A percentile compares a stretch with the other conserved stretches of the same genome.
phyloP scores from a whole-genome alignment of 2,797 vertebrate species.

The Prunella strophiata region DNA sequence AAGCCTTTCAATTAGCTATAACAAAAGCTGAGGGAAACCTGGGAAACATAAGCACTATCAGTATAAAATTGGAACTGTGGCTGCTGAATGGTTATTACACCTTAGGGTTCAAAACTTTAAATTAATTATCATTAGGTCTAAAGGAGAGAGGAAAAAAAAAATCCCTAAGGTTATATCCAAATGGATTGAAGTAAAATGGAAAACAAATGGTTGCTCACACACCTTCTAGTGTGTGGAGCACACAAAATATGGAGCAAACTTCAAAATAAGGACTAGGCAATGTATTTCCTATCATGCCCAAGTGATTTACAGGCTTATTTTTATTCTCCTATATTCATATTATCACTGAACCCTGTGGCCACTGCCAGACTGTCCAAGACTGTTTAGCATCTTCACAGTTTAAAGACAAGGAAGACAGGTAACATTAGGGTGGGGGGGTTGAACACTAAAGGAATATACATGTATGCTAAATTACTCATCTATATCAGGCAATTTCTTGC shows the following conservation, averaged over 20 bases:
- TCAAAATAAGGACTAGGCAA: neutral
- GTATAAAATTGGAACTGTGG: neutral
- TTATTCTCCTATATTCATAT: neutral
- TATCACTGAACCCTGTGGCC: neutral
- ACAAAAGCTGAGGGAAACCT: neutral
- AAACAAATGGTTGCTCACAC: neutral
- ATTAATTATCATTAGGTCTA: neutral
- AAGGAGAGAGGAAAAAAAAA: neutral
- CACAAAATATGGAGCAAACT: too few species aligned
- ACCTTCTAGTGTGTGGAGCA: neutral
- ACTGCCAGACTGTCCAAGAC: neutral
- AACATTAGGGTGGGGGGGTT: neutral
- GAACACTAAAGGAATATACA: neutral
- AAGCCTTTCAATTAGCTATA: neutral
- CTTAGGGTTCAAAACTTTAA: slow-evolving; percentile 10
- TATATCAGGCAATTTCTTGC: neutral
- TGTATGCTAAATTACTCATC: neutral
- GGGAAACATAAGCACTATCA: neutral
- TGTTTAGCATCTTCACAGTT: neutral
- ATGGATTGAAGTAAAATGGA: neutral
- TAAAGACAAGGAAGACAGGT: neutral
- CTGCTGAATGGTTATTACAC: neutral
- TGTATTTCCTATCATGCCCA: neutral
- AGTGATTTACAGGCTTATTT: neutral
- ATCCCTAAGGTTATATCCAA: neutral